These are phyloP conservation scores for Drosophila repleta DNA, from an alignment of 1,140 invertebrate species.

Conservation along the genomic window DNA sequence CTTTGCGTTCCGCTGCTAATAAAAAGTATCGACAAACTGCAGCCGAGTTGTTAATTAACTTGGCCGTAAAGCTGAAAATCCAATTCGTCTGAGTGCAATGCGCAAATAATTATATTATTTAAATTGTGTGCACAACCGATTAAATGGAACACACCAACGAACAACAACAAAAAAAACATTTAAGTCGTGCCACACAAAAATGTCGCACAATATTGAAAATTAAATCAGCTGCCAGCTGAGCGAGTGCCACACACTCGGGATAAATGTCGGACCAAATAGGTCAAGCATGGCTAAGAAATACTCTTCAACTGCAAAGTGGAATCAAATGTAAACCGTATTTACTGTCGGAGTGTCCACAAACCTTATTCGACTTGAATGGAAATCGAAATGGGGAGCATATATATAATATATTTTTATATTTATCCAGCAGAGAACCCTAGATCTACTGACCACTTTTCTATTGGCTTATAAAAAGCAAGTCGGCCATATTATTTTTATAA, in stretches of 20 bases:
- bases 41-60: constrained; percentile 62
- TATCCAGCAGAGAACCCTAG: too few species aligned
- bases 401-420: too few species aligned
- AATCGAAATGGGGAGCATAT: too few species aligned
- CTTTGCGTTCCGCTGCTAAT: constrained; percentile 59
- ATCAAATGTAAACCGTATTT: constrained; percentile 14
- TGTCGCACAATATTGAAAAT: constrained; percentile 53
- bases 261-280: too few species aligned
- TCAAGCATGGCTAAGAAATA: too few species aligned
- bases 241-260: not conserved
- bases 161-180: constrained; percentile 2
- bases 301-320: too few species aligned
- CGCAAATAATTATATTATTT: constrained; percentile 44
- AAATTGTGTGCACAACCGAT: constrained; percentile 58
- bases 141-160: constrained; percentile 34
- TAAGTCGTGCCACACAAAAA: constrained; percentile 36
- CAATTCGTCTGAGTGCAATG: constrained; percentile 33
- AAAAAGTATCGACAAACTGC: constrained; percentile 51
- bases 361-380: too few species aligned
- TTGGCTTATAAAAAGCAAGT: constrained; percentile 6
- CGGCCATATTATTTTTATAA: constrained; percentile 8
- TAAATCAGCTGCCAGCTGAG: constrained; percentile 39
- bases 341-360: too few species aligned
- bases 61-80: constrained; percentile 47
- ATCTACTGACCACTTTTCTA: too few species aligned